Evolutionary conservation across 2,797 vertebrate genomes (phyloP), one percentile per base, ranked within the genome.

Genomic region (Neopelma chrysocephalum): DNA sequence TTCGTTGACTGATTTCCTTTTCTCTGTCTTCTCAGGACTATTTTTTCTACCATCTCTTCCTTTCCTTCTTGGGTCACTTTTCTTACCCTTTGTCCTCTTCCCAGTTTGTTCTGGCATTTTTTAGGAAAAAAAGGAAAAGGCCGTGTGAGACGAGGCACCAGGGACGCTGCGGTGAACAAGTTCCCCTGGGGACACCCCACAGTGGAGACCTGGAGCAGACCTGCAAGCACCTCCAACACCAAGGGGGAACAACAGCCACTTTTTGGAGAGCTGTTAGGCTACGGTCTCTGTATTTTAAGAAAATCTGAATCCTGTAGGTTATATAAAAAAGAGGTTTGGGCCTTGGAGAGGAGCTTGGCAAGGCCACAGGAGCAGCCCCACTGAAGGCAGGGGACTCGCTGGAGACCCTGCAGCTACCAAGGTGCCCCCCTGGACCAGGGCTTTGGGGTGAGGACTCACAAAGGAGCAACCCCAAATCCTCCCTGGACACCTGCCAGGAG

Each of bases 1-100:
- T 96, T 98, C 98, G 21, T 98, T 98, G 92, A 98, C 98, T 71
- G 98, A 97, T 98, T 99, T 99, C 97, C 98, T 98, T 97, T 98
- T 98, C 96, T 99, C 99, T 96, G 99, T 99, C 97, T 98, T 99
- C 97, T 99, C 99, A 1, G 98, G 98, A 89, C 98, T 99, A 97
- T 90, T 98, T 97, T 98, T 99, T 95, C 98, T 98, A 82, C 98
- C 98, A 94, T 98, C 98, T n/a, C 96, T 99, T 95, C 98, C 98
- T 98, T 98, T 97, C 97, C 98, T 98, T 98, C 98, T 98, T 43
- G 98, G 97, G 97, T 99, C 98, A 96, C 97, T 98, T 98, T 98
- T 98, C 98, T 98, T 98, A 98, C 98, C 98, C 98, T 98, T 98
- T 76, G 97, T 98, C 96, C 98, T 98, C 95, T 98, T 99, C 96